phyloP scores from a whole-genome alignment of 2,888 invertebrate genomes.

The Corbicula japonica region DNA sequence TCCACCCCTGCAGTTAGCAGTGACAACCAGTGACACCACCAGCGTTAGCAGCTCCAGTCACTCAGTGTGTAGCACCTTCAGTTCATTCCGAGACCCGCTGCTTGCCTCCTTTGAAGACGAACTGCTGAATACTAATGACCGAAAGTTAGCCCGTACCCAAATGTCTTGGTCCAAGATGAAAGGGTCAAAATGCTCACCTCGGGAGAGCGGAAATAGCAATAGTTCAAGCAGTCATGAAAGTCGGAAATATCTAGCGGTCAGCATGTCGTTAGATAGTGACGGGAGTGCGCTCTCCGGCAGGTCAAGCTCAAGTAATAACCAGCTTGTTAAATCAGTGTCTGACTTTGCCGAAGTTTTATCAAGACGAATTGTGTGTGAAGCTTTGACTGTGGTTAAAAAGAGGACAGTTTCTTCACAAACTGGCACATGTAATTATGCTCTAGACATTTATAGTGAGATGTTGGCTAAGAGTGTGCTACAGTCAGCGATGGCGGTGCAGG shows the following conservation, averaged over 20 bases:
- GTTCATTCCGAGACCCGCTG: slow-evolving; percentile 76
- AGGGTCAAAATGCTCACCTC: slow-evolving; percentile 46
- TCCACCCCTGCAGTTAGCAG: slow-evolving; percentile 72
- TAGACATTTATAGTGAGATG: slow-evolving; percentile 56
- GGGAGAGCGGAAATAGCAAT: slow-evolving; percentile 29
- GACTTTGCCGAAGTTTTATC: slow-evolving; percentile 70
- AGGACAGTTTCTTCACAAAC: slow-evolving; percentile 14
- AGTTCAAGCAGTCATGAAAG: slow-evolving; percentile 32
- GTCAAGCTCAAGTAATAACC: slow-evolving; percentile 46
- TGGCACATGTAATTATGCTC: slow-evolving; percentile 3
- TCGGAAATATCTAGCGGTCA: slow-evolving; percentile 34
- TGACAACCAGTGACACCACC: slow-evolving; percentile 66
- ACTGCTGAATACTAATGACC: slow-evolving; percentile 69
- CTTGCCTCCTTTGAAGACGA: slow-evolving; percentile 81
- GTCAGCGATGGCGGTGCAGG: slow-evolving; percentile 27
- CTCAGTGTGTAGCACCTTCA: slow-evolving; percentile 78
- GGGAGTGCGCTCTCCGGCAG: slow-evolving; percentile 53
- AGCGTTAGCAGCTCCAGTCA: slow-evolving; percentile 74
- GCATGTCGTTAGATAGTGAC: slow-evolving; percentile 66
- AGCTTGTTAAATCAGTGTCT: slow-evolving; percentile 50
- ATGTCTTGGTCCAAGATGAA: slow-evolving; percentile 64
- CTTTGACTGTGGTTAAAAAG: slow-evolving; percentile 42
- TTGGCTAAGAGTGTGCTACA: slow-evolving; percentile 48
- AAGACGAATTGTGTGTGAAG: slow-evolving; percentile 66
- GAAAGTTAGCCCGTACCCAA: slow-evolving; percentile 52